A percentile compares a stretch with the other conserved stretches of the same genome.
Evolutionary conservation across 2,113 vertebrate genomes (phyloP).

Genomic region (Misgurnus anguillicaudatus): DNA sequence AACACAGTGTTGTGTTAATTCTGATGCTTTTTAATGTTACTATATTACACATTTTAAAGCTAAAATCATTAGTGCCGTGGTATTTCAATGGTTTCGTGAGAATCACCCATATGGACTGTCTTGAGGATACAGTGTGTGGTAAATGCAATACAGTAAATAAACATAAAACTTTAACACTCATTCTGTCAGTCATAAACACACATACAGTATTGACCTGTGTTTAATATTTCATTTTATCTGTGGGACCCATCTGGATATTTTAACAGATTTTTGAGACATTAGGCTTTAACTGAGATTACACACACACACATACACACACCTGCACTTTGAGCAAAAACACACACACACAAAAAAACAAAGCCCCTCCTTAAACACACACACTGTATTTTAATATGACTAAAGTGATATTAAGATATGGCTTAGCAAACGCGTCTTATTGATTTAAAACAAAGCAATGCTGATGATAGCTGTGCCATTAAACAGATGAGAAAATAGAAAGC

Average conservation of each 20-base stretch:
- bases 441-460: neutral
- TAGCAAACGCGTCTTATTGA: neutral
- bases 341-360: neutral
- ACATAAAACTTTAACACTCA: neutral
- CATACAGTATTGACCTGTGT: slow-evolving; percentile 52
- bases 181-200: slow-evolving; percentile 17
- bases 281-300: slow-evolving; percentile 88
- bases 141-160: too few relatives aligned
- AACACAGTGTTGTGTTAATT: too few relatives aligned
- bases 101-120: too few relatives aligned
- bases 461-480: slow-evolving; percentile 34
- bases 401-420: slow-evolving; percentile 47
- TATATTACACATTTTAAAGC: too few relatives aligned
- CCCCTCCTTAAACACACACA: neutral
- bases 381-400: slow-evolving; percentile 41
- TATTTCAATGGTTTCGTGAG: too few relatives aligned
- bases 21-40: too few relatives aligned
- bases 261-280: slow-evolving; percentile 82
- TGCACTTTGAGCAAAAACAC: slow-evolving; percentile 42
- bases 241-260: slow-evolving; percentile 85
- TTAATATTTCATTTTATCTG: slow-evolving; percentile 93
- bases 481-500: slow-evolving; percentile 40
- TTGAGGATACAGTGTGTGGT: too few relatives aligned
- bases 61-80: too few relatives aligned
- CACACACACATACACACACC: slow-evolving; percentile 43